These are phyloP conservation scores for Lordiphosa stackelbergi DNA, from an alignment of 1,140 invertebrate species.

Conservation along the genomic window DNA sequence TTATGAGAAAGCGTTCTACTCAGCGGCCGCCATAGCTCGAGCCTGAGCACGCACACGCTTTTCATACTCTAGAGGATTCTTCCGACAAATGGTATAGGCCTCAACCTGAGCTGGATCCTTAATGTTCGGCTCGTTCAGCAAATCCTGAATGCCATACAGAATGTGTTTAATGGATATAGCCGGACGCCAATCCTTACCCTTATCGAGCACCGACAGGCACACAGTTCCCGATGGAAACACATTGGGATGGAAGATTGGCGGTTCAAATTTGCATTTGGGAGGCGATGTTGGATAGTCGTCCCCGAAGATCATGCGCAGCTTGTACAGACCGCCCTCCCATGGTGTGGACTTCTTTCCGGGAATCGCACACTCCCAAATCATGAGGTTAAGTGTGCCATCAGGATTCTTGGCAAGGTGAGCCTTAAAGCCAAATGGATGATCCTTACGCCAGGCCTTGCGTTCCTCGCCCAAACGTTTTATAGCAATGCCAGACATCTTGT, in stretches of 20 bases:
- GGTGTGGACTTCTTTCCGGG: slow-evolving; percentile 98
- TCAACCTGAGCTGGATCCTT: slow-evolving; percentile 99
- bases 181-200: slow-evolving; percentile 99
- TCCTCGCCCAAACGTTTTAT: slow-evolving; percentile 96
- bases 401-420: slow-evolving; percentile 92
- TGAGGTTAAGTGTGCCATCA: slow-evolving; percentile 97
- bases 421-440: slow-evolving; percentile 95
- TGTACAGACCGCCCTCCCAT: slow-evolving; percentile 99
- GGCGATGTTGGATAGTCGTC: slow-evolving; percentile 99
- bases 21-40: slow-evolving; percentile 91
- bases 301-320: slow-evolving; percentile 99
- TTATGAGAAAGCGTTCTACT: slow-evolving; percentile 78
- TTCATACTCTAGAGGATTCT: slow-evolving; percentile 98
- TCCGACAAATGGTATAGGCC: slow-evolving; percentile 99
- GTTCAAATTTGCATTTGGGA: slow-evolving; percentile 99
- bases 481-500: slow-evolving; percentile 97
- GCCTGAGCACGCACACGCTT: slow-evolving; percentile 97
- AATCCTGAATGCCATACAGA: slow-evolving; percentile 97
- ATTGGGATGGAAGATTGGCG: slow-evolving; percentile 99
- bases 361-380: slow-evolving; percentile 99
- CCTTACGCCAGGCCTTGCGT: slow-evolving; percentile 99
- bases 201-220: slow-evolving; percentile 97
- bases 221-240: slow-evolving; percentile 99
- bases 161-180: slow-evolving; percentile 99
- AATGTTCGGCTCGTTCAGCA: slow-evolving; percentile 98